Percentiles rank a stretch among this genome's conserved stretches.
phyloP scores from a whole-genome alignment of 2,113 vertebrate genomes.

The Oxygymnocypris stewartii region DNA sequence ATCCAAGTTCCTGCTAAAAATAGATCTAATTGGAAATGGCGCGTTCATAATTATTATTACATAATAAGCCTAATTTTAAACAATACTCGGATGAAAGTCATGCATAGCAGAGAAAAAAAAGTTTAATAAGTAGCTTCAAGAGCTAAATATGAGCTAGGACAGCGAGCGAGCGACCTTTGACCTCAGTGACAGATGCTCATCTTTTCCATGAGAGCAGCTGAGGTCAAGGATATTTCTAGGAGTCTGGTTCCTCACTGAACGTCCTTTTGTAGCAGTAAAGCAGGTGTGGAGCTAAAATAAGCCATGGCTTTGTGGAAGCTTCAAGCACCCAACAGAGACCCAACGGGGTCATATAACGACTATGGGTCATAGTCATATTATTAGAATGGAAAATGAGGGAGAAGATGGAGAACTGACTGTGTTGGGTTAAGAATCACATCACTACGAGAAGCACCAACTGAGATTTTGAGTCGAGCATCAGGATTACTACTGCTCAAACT shows the following conservation, averaged over 20 bases:
- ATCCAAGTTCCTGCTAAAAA: conserved; percentile 9
- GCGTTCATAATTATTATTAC: conserved; percentile 13
- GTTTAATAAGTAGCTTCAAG: not conserved
- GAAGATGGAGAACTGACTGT: not conserved
- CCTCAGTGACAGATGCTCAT: conserved; percentile 5
- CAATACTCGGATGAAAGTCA: not conserved
- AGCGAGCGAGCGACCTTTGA: conserved; percentile 11
- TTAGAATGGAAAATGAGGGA: conserved; percentile 7
- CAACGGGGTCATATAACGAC: not conserved
- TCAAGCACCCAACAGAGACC: conserved; percentile 1
- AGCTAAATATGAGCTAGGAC: conserved; percentile 15
- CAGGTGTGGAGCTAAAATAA: conserved; percentile 30
- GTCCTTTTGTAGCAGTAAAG: conserved; percentile 37
- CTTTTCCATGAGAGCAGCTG: conserved; percentile 27
- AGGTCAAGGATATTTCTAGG: conserved; percentile 33
- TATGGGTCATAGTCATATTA: not conserved
- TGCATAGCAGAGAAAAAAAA: not conserved
- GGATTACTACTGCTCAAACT: not conserved
- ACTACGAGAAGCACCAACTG: not conserved
- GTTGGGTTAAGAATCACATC: not conserved
- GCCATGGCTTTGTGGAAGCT: not conserved
- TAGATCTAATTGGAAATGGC: not conserved
- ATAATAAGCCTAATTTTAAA: conserved; percentile 50
- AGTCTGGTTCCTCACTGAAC: conserved; percentile 13
- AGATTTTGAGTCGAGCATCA: not conserved